A percentile compares a stretch with the other conserved stretches of the same genome.
Conservation (phyloP, 2,797 vertebrate genomes). For the Gallirallus australis region DNA sequence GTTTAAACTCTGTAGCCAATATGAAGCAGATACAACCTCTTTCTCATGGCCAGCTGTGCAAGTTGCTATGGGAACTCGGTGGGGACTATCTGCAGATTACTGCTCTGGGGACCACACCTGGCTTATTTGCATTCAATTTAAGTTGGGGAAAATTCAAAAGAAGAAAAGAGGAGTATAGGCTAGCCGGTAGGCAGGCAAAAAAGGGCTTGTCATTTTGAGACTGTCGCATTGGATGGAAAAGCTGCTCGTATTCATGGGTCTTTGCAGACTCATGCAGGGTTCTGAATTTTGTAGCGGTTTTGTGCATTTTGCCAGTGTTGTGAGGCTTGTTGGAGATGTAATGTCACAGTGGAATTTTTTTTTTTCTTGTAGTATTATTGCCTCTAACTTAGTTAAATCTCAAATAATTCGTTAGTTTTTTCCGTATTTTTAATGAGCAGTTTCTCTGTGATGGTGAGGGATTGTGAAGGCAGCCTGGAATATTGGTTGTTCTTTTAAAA, state of each 20-base stretch:
- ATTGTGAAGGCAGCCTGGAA: background rate
- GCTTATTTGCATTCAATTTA: constrained; percentile 78
- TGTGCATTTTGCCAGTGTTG: background rate
- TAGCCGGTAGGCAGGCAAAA: constrained; percentile 27
- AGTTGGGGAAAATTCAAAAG: constrained; percentile 74
- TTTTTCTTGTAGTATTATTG: background rate
- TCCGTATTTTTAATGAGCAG: constrained; percentile 14
- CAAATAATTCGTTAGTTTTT: background rate
- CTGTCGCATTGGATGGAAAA: constrained; percentile 35
- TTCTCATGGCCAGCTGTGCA: constrained; percentile 70
- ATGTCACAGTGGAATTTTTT: background rate
- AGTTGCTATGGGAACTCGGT: constrained; percentile 77
- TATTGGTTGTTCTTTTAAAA: constrained; percentile 3
- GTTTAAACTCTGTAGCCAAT: constrained; percentile 70
- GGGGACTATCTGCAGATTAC: constrained; percentile 62
- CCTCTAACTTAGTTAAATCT: constrained; percentile 15
- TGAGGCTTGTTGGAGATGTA: background rate
- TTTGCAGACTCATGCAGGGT: background rate
- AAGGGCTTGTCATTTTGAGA: constrained; percentile 58
- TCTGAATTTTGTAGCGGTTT: constrained; percentile 30
- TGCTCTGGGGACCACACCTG: constrained; percentile 77
- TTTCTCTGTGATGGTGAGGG: background rate
- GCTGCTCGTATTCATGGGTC: background rate
- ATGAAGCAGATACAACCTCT: constrained; percentile 48
- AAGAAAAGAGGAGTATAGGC: constrained; percentile 52